phyloP scores from a whole-genome alignment of 2,113 vertebrate species.

The Sinocyclocheilus anophthalmus region DNA sequence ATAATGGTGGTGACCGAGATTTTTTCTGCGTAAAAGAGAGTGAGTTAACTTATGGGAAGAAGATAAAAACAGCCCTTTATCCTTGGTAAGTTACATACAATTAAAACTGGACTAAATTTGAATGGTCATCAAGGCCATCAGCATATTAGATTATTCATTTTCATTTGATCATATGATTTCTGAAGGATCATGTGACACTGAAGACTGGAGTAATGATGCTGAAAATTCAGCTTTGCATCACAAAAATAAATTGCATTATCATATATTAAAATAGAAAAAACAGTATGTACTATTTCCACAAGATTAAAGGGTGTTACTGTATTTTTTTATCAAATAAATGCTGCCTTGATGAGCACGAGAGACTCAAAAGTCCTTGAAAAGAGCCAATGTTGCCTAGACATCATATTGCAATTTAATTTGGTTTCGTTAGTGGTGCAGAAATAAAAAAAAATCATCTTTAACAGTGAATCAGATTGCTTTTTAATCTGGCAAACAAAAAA shows the following conservation, averaged over 20 bases:
- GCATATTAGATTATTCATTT: background rate
- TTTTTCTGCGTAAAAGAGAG: slow-evolving; percentile 85
- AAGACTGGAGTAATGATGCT: background rate
- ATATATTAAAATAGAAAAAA: background rate
- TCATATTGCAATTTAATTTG: too few relatives aligned
- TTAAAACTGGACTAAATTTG: background rate
- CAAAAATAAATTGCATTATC: background rate
- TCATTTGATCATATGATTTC: background rate
- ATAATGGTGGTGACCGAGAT: slow-evolving; percentile 77
- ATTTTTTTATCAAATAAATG: background rate
- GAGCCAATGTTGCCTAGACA: background rate
- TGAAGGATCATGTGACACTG: background rate
- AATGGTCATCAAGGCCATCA: background rate
- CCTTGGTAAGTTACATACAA: slow-evolving; percentile 78
- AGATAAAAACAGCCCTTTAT: slow-evolving; percentile 82
- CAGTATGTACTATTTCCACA: background rate
- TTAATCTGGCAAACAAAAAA: background rate
- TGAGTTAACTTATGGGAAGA: slow-evolving; percentile 78
- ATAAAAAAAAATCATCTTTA: too few relatives aligned
- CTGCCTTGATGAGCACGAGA: too few relatives aligned
- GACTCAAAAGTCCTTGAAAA: too few relatives aligned
- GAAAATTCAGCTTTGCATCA: background rate
- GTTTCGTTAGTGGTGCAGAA: too few relatives aligned
- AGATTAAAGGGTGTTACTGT: background rate
- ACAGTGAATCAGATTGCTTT: background rate